phyloP scores from a whole-genome alignment of 2,113 vertebrate species.

The Ammodramus savannarum region DNA sequence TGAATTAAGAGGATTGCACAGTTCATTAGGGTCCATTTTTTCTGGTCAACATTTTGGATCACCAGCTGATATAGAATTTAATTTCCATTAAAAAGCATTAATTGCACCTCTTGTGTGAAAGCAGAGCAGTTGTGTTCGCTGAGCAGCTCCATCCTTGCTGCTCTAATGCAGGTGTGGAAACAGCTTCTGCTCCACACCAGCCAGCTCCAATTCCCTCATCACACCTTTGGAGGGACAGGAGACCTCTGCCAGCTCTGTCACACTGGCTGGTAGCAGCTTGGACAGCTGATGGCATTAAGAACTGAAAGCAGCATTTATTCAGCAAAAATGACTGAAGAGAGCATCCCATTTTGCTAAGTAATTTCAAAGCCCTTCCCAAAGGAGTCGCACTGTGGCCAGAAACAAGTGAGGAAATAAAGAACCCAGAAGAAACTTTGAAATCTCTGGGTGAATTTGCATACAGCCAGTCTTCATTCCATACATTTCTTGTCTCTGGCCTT shows the following conservation, averaged over 20 bases:
- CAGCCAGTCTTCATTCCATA: not conserved
- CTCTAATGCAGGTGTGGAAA: not conserved
- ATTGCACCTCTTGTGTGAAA: conserved; percentile 10
- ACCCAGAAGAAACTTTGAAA: not conserved
- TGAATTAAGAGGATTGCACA: conserved; percentile 63
- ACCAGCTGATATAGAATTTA: conserved; percentile 51
- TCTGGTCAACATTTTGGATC: conserved; percentile 61
- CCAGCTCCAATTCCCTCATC: not conserved
- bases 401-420: not conserved
- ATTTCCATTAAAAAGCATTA: conserved; percentile 55
- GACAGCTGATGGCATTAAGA: fast-evolving
- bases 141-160: not conserved
- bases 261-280: not conserved
- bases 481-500: not conserved
- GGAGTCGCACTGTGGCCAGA: not conserved
- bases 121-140: not conserved
- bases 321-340: not conserved
- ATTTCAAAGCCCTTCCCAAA: not conserved
- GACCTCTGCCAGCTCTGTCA: not conserved
- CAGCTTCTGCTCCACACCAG: not conserved
- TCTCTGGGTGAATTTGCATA: not conserved
- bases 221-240: fast-evolving
- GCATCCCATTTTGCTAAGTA: not conserved
- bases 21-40: conserved; percentile 57
- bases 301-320: not conserved